Percentiles rank a stretch among this genome's conserved stretches.
Conservation (phyloP, 2,113 vertebrate genomes). For the Uria aalge region DNA sequence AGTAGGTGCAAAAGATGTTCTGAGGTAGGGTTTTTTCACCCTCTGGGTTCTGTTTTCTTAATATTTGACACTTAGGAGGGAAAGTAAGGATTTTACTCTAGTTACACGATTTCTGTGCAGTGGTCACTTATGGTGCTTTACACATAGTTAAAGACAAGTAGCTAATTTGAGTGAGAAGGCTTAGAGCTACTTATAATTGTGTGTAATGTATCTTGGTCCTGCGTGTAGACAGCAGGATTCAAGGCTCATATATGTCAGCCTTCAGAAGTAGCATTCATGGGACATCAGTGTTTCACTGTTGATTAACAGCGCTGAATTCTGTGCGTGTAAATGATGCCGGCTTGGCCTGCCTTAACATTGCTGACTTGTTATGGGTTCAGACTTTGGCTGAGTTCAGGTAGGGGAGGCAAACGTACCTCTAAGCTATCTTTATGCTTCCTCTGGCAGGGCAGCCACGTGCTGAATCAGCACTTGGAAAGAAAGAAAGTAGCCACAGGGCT, state of each 20-base stretch:
- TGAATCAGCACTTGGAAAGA: not conserved
- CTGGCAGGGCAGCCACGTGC: not conserved
- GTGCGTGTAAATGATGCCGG: not conserved
- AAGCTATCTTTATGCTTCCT: not conserved
- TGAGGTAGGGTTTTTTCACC: not conserved
- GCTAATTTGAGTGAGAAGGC: not conserved
- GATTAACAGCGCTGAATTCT: not conserved
- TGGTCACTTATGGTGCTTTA: not conserved
- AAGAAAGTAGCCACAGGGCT: not conserved
- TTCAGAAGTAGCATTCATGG: not conserved
- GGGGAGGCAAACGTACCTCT: not conserved
- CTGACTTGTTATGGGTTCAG: not conserved
- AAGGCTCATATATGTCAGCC: not conserved
- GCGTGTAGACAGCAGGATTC: not conserved
- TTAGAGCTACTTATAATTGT: not conserved
- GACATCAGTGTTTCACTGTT: not conserved
- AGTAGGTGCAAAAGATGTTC: not conserved
- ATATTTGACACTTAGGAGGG: not conserved
- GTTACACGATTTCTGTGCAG: not conserved
- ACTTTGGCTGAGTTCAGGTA: not conserved
- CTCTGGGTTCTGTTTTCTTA: not conserved
- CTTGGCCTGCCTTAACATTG: not conserved
- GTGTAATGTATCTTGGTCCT: not conserved
- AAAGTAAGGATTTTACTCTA: not conserved
- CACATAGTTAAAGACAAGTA: not conserved